Conservation (phyloP, 2,888 invertebrate species). For the Drosophila affinis region DNA sequence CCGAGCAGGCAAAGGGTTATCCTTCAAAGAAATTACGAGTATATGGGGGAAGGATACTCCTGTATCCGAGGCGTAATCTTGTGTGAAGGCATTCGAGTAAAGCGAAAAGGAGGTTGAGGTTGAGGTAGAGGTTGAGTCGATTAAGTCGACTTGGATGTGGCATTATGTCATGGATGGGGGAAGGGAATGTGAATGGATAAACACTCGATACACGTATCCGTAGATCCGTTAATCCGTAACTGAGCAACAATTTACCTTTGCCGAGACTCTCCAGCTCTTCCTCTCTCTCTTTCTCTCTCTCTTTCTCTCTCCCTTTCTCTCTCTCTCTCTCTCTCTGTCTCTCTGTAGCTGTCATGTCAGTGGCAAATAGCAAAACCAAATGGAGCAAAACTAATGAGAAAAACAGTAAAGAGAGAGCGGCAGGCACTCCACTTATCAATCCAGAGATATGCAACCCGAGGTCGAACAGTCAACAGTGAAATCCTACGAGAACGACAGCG, state of each 20-base stretch:
- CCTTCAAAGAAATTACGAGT: background rate
- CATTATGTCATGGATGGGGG: background rate
- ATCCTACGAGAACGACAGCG: background rate
- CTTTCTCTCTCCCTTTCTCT: background rate
- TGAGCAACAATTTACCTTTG: background rate
- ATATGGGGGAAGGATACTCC: too few species aligned
- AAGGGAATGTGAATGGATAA: too few species aligned
- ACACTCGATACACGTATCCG: too few species aligned
- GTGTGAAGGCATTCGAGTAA: conserved; percentile 60
- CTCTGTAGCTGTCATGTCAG: too few species aligned
- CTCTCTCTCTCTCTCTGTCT: background rate
- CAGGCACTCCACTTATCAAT: background rate
- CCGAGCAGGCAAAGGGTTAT: conserved; percentile 15
- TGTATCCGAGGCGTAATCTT: conserved; percentile 52
- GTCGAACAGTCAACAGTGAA: background rate
- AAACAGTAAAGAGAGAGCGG: background rate
- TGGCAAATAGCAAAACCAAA: background rate
- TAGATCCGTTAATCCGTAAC: background rate
- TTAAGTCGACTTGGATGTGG: conserved; percentile 38
- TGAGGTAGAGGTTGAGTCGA: conserved; percentile 11
- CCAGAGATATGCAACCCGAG: background rate
- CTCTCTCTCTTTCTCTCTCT: too few species aligned
- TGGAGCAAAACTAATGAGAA: background rate
- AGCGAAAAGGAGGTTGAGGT: background rate
- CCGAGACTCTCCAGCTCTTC: too few species aligned